A percentile compares a stretch with the other conserved stretches of the same genome.
These are phyloP conservation scores for Rhinophrynus dorsalis DNA, from an alignment of 2,797 vertebrate genomes.

Conservation along the genomic window DNA sequence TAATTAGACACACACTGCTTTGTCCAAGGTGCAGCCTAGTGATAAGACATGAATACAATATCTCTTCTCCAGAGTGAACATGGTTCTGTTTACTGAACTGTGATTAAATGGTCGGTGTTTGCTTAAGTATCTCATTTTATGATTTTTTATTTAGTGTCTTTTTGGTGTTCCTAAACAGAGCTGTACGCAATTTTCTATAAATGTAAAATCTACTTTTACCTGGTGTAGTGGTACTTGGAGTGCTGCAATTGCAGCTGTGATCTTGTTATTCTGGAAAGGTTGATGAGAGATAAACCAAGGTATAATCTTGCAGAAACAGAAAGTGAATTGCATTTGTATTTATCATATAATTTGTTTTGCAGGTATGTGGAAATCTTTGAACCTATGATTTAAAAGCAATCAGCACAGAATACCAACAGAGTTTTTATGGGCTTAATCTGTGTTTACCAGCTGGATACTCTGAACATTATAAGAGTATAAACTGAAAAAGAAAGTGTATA, in stretches of 20 bases:
- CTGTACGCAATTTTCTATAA: constrained; percentile 20
- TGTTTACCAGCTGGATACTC: constrained; percentile 46
- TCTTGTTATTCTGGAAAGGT: constrained; percentile 49
- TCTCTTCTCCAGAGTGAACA: constrained; percentile 29
- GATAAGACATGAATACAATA: constrained; percentile 43
- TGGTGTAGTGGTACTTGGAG: constrained; percentile 46
- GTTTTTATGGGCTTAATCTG: constrained; percentile 45
- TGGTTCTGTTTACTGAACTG: constrained; percentile 44
- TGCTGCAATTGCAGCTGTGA: constrained; percentile 40
- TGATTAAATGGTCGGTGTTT: constrained; percentile 9
- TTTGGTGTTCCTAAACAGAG: constrained; percentile 34
- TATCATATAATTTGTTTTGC: constrained; percentile 50
- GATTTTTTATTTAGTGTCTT: constrained; percentile 39
- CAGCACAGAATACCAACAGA: constrained; percentile 30
- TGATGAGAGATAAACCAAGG: constrained; percentile 49
- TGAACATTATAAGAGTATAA: constrained; percentile 2
- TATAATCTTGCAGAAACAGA: constrained; percentile 48
- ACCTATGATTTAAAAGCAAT: constrained; percentile 52
- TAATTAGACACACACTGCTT: constrained; percentile 40
- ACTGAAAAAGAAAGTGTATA: too few species aligned
- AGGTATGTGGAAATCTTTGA: constrained; percentile 43
- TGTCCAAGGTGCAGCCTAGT: constrained; percentile 47
- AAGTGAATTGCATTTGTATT: constrained; percentile 52
- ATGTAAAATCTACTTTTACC: constrained; percentile 38
- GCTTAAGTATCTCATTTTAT: constrained; percentile 41